phyloP scores from a whole-genome alignment of 2,797 vertebrate species.

The Alca torda region DNA sequence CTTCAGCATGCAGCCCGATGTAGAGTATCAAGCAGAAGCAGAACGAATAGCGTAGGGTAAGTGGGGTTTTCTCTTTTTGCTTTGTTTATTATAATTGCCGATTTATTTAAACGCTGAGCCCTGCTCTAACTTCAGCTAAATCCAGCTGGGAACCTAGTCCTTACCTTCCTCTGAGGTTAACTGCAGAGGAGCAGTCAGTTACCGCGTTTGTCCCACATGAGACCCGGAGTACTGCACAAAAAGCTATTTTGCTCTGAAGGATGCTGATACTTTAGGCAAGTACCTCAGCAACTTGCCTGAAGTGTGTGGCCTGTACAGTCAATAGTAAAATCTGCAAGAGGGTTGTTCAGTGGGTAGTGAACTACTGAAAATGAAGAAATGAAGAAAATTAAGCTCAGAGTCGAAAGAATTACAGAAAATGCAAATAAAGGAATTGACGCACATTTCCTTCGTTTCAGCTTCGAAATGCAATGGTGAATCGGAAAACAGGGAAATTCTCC shows the following conservation, averaged over 20 bases:
- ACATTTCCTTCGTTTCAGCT: conserved; percentile 78
- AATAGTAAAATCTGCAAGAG: neutral
- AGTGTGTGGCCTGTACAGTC: neutral
- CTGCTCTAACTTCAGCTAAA: neutral
- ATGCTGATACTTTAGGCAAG: neutral
- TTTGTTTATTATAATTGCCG: neutral
- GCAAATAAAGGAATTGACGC: neutral
- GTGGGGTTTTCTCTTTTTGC: neutral
- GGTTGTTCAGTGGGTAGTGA: neutral
- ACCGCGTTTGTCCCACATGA: neutral
- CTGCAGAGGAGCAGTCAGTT: neutral
- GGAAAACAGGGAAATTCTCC: conserved; percentile 94
- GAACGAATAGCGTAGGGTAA: neutral
- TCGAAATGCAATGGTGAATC: conserved; percentile 97
- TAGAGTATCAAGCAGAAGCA: neutral
- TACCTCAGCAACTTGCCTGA: neutral
- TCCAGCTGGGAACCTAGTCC: neutral
- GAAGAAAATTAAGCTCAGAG: neutral
- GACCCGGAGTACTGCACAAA: neutral
- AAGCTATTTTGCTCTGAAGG: neutral
- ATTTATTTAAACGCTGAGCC: neutral
- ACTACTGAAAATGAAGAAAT: neutral
- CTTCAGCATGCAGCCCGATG: neutral
- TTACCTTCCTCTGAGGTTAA: neutral
- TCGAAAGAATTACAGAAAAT: neutral